phyloP scores from a whole-genome alignment of 1,140 invertebrate genomes.

The Elymnias hypermnestra region DNA sequence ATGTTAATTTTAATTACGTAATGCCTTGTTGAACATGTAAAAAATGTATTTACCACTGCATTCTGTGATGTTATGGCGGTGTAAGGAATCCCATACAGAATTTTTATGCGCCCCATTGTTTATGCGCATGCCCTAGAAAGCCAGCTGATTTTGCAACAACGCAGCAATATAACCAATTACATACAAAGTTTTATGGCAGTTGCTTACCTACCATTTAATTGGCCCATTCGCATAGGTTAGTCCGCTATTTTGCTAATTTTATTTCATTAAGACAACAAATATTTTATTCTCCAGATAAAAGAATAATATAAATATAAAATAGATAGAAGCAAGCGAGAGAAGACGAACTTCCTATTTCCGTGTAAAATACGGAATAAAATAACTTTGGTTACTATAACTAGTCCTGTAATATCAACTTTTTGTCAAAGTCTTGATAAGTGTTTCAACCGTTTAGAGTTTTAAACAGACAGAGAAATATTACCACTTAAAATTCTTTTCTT shows the following conservation, averaged over 20 bases:
- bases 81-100: slow-evolving; percentile 34
- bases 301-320: no score
- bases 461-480: no score
- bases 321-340: no score
- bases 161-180: slow-evolving; percentile 32
- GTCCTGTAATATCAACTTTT: no score
- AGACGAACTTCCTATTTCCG: no score
- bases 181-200: slow-evolving; percentile 1
- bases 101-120: slow-evolving; percentile 37
- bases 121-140: slow-evolving; percentile 42
- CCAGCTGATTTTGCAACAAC: slow-evolving; percentile 34
- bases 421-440: no score
- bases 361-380: no score
- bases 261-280: not conserved
- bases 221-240: not conserved
- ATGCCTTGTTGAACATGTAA: slow-evolving; percentile 14
- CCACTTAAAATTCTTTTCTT: no score
- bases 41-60: slow-evolving; percentile 10
- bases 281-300: not conserved
- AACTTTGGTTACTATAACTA: no score
- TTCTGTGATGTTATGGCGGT: slow-evolving; percentile 18
- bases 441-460: no score
- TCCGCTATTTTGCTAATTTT: not conserved
- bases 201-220: not conserved
- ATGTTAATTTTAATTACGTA: no score